A percentile compares a stretch with the other conserved stretches of the same genome.
phyloP scores from a whole-genome alignment of 2,888 invertebrate genomes.

The Eremobia ochroleuca region DNA sequence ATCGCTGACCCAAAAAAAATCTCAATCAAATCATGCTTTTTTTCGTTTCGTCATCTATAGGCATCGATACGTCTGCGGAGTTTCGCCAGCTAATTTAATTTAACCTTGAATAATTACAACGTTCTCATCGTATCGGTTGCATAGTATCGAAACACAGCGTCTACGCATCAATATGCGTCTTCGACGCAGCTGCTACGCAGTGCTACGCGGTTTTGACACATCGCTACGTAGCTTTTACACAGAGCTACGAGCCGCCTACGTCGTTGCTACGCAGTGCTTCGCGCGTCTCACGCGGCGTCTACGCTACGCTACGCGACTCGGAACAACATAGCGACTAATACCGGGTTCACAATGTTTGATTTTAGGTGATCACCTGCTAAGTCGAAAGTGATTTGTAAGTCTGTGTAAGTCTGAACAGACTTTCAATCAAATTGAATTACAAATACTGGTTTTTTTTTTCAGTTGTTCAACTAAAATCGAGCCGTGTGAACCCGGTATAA shows the following conservation, averaged over 20 bases:
- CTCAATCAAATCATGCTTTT: too few relatives aligned
- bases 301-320: background rate
- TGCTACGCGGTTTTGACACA: background rate
- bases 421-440: background rate
- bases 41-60: background rate
- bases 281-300: background rate
- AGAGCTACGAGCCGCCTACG: background rate
- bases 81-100: background rate
- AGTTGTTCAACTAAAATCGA: background rate
- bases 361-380: background rate
- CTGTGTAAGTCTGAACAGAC: background rate
- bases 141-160: background rate
- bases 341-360: background rate
- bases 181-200: background rate
- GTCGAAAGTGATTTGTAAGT: background rate
- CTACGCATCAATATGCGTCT: background rate
- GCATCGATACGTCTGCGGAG: background rate
- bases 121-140: background rate
- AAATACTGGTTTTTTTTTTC: background rate
- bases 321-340: background rate
- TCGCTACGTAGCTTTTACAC: background rate
- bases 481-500: background rate
- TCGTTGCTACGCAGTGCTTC: slow-evolving; percentile 2
- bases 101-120: background rate
- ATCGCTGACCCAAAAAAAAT: background rate